Base-by-base conservation (phyloP, 2,797 vertebrate genomes). In the Sebastes oblongus region DNA sequence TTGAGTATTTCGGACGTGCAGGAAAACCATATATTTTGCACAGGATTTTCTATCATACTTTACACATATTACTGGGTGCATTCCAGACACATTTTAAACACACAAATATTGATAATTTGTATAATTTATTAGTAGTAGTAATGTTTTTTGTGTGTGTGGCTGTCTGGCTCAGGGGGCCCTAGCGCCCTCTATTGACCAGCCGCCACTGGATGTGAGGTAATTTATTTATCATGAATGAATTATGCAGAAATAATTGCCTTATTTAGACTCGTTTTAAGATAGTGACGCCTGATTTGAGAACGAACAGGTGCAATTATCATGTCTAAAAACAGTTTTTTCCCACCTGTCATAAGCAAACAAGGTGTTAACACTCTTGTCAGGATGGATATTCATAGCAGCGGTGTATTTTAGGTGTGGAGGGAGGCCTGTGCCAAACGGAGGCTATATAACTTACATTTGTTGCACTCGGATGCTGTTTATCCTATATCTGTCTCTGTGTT, bases 321-420 rank as follows among this genome's bases (percentile, higher is more conserved):
- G 30, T 64, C 0, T 24, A 16, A 18, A 22, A 29, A 83, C 58
- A 70, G 20, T 9, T 67, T 62, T 66, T 75, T 24, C 30, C 34
- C 34, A 56, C 65, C 34, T 75, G 27, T 56, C 34, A 62, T 1
- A 32, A 81, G 69, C 55, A 70, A 75, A 73, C 68, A 50, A 83
- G 67, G 75, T 79, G 75, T 68, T 71, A 85, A 84, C 62, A 27
- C 36, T 36, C 54, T 22, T 22, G 54, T 46, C 52, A 71, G 65
- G 66, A 11, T 81, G 60, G 79, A 42, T 81, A 61, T 83, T 85
- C 59, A 32, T 27, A 82, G 83, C 82, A 64, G 61, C 36, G 10
- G 66, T 70, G 77, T 68, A 9, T 70, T 80, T 20, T 32, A 76
- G 60, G 39, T 71, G 60, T 77, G 59, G 66, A 78, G 82, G 80